Base-by-base conservation (phyloP, 2,888 invertebrate genomes). In the Leptarthrus brevirostris region DNA sequence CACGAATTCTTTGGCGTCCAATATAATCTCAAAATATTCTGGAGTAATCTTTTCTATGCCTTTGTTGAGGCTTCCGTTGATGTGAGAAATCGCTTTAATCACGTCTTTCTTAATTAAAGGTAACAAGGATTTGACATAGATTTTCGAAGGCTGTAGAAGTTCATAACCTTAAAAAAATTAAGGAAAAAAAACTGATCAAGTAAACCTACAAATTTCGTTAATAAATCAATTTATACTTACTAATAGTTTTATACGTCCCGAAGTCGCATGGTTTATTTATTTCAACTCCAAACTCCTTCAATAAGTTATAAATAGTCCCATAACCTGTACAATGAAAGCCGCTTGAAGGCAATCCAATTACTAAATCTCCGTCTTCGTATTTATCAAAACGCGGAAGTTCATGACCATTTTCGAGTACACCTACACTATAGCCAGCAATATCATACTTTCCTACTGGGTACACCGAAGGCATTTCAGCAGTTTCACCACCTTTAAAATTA, bases 391-490 rank as follows among this genome's bases (percentile, higher is more conserved):
- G 88, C 0, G 97, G 97, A 56, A 96, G 85, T 66, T 90, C 87
- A 64, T 86, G 85, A 0, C 86, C 81, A 77, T 92, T 88, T 83
- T 98, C 96, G 0, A 97, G 94, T 0, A 94, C 93, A 0, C 98
- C 98, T 0, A 98, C 95, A 0, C 95, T 92, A 85, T 98, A 98
- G 1, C 98, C 99, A 12, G 97, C 98, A 66, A 98, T 84, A 84
- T 99, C 98, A 84, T 97, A 98, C 78, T 96, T 94, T 0, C 93
- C 94, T 0, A 88, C 85, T 1, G 88, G 87, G 85, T 98, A 99
- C 87, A 98, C 92, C 1, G 94, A 92, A 0, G 98, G 98, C 97
- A 98, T 97, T 86, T 97, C 97, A 0, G 98, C 98, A 1, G 98
- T 98, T 86, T 98, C 98, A 0, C 98, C 98, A 76, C 91, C 84